phyloP scores from a whole-genome alignment of 2,113 vertebrate species.

The Scopus umbretta region DNA sequence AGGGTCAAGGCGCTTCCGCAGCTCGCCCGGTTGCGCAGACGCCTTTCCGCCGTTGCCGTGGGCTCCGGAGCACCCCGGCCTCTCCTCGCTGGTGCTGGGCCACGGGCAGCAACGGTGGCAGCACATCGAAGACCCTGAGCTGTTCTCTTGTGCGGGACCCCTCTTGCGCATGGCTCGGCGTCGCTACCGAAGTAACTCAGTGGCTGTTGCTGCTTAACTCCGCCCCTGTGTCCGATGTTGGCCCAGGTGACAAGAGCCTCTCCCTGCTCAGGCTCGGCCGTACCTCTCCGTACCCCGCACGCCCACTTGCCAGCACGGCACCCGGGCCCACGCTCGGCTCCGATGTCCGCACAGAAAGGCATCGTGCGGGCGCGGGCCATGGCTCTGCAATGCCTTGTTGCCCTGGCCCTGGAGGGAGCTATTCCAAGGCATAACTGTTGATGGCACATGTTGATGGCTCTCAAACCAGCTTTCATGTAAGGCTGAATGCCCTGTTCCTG shows the following conservation, averaged over 20 bases:
- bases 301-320: not conserved
- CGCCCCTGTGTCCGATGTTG: rapidly evolving
- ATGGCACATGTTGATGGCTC: not conserved
- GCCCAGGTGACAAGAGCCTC: not conserved
- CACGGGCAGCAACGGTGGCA: not conserved
- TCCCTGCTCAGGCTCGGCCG: not conserved
- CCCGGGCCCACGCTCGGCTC: rapidly evolving
- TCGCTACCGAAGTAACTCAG: not conserved
- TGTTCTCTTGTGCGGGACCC: not conserved
- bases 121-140: not conserved
- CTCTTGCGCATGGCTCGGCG: rapidly evolving
- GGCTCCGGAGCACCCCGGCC: not conserved
- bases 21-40: not conserved
- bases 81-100: not conserved
- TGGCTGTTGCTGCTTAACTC: not conserved
- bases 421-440: not conserved
- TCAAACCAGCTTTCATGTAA: not conserved
- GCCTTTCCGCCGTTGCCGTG: not conserved
- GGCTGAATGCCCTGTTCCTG: not conserved
- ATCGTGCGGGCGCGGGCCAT: rapidly evolving
- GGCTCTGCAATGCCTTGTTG: not conserved
- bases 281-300: rapidly evolving
- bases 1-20: no score
- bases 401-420: not conserved
- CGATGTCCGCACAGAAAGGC: rapidly evolving